Base-by-base conservation (phyloP, 1,140 invertebrate species). In the Lasioglossum baleicum region DNA sequence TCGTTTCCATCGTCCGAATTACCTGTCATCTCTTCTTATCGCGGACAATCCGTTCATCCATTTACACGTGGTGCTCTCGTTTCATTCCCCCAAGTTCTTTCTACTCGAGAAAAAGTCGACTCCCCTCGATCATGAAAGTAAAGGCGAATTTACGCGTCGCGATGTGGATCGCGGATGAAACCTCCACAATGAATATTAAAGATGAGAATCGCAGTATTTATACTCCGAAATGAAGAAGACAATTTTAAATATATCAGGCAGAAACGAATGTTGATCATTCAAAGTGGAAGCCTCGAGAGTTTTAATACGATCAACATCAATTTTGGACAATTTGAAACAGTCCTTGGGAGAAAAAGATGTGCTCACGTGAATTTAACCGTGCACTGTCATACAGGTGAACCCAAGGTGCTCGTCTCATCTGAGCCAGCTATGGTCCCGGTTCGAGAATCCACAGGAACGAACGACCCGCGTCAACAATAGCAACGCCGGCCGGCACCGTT, bases 11-110 rank as follows among this genome's bases (percentile, higher is more conserved):
- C 81, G 75, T 78, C 85, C 80, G 82, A 85, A 83, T 87, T 83
- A 90, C 89, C 89, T 90, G 89, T 91, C 89, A 90, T 88, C 89
- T 91, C 88, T 80, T 88, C 87, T 90, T 90, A 91, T 90, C 89
- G 83, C 75, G 64, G 68, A 70, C 81, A 83, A 89, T 89, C 86
- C 87, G 87, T 88, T 88, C 87, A 88, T 88, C 86, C 88, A 84
- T 89, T 83, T 87, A 35, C 72, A 22, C 51, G 35, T 82, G 26
- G 40, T 83, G 81, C 77, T 64, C 65, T 80, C 83, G 53, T 80
- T 63, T 68, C 73, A 2, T 78, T 80, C 61, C n/a, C n/a, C 35
- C 26, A 71, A 61, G 10, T 20, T 11, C 58, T 53, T 75, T 61
- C 63, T 70, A 31, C 31, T 7, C 31, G 56, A n/a, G 20, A 2